Conservation (phyloP, 2,888 invertebrate species). For the Lasioglossum oenotherae region DNA sequence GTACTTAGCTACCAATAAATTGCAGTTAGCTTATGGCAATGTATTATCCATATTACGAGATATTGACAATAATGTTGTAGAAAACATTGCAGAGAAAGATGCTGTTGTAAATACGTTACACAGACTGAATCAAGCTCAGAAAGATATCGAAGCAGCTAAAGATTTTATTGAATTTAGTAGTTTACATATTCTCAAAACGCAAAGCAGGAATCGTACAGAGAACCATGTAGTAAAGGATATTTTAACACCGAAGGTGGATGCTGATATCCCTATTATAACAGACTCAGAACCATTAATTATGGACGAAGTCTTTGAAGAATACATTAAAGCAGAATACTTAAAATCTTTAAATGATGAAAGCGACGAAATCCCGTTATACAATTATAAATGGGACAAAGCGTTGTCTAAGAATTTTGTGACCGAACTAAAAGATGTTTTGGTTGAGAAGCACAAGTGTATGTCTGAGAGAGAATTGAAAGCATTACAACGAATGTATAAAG, state of each 20-base stretch:
- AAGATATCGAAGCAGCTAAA: constrained; percentile 77
- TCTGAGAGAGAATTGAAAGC: constrained; percentile 80
- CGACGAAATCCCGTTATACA: constrained; percentile 66
- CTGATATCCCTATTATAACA: constrained; percentile 53
- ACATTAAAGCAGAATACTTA: constrained; percentile 80
- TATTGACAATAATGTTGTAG: constrained; percentile 71
- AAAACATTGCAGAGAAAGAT: constrained; percentile 56
- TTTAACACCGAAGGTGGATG: constrained; percentile 28
- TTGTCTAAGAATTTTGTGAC: constrained; percentile 80
- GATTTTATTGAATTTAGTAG: constrained; percentile 78
- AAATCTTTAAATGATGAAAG: constrained; percentile 75
- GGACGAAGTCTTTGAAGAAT: constrained; percentile 83
- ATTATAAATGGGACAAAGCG: constrained; percentile 75
- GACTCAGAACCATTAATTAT: constrained; percentile 78
- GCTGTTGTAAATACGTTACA: constrained; percentile 65
- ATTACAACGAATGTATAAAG: constrained; percentile 76
- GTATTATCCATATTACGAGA: constrained; percentile 74
- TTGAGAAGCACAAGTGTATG: constrained; percentile 80
- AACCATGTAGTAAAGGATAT: constrained; percentile 39
- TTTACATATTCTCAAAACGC: constrained; percentile 74
- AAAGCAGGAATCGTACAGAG: constrained; percentile 16
- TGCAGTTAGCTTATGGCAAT: constrained; percentile 75
- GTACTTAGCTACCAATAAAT: constrained; percentile 78
- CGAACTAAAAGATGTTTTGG: constrained; percentile 80
- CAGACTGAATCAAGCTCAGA: constrained; percentile 75